A percentile compares a stretch with the other conserved stretches of the same genome.
Evolutionary conservation across 1,140 invertebrate species (phyloP).

Genomic region (Heliothis subflexa): DNA sequence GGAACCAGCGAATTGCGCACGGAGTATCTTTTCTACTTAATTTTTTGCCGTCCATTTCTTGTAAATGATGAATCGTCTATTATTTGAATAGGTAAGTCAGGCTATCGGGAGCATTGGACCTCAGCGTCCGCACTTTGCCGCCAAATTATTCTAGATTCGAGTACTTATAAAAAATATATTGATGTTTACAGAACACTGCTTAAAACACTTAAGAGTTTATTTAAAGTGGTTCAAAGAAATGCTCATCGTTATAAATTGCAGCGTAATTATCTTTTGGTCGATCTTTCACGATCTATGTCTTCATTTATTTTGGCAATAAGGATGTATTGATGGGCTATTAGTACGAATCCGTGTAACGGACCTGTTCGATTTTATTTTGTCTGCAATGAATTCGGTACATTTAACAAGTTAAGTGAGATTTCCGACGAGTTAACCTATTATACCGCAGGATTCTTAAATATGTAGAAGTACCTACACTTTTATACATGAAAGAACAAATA

Average conservation of each 20-base stretch:
- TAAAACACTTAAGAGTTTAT: constrained; percentile 1
- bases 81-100: constrained; percentile 62
- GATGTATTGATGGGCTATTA: too few relatives aligned
- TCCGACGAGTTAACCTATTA: too few relatives aligned
- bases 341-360: too few relatives aligned
- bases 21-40: constrained; percentile 1
- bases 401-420: too few relatives aligned
- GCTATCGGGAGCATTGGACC: constrained; percentile 64
- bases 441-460: too few relatives aligned
- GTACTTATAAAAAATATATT: constrained; percentile 30
- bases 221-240: constrained; percentile 22
- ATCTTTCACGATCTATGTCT: constrained; percentile 24
- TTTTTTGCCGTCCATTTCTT: constrained; percentile 74
- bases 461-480: too few relatives aligned
- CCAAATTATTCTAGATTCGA: constrained; percentile 43
- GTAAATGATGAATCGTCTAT: constrained; percentile 73
- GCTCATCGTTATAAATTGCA: constrained; percentile 3
- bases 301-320: constrained; percentile 1
- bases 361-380: too few relatives aligned
- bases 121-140: constrained; percentile 43
- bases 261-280: background rate
- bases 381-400: too few relatives aligned
- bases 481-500: background rate
- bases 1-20: constrained; percentile 29
- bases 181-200: constrained; percentile 29